phyloP scores from a whole-genome alignment of 2,888 invertebrate species.

The Drosophila pseudotalamancana region DNA sequence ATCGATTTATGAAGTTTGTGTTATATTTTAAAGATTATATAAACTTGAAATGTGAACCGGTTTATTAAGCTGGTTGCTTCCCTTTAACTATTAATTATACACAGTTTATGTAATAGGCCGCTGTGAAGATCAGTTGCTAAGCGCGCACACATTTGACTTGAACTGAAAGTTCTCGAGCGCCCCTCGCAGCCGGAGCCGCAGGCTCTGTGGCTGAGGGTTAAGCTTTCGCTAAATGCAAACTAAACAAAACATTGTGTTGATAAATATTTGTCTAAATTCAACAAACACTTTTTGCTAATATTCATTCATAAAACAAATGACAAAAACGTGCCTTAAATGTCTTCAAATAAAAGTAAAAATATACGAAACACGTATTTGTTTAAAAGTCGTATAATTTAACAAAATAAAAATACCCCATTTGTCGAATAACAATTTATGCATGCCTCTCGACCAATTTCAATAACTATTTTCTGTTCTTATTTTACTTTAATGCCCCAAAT shows the following conservation, averaged over 20 bases:
- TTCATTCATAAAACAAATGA: constrained; percentile 72
- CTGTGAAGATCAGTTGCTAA: constrained; percentile 5
- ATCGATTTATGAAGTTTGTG: constrained; percentile 47
- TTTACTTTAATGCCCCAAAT: constrained; percentile 40
- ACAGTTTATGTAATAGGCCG: constrained; percentile 52
- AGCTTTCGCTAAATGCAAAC: constrained; percentile 58
- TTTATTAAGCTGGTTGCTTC: constrained; percentile 51
- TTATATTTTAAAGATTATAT: constrained; percentile 52
- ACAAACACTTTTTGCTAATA: constrained; percentile 9
- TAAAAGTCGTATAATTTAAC: background rate
- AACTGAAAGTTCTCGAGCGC: constrained; percentile 42
- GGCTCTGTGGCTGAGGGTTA: constrained; percentile 6
- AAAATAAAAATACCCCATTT: constrained; percentile 3
- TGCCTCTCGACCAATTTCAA: constrained; percentile 24
- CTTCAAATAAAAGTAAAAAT: constrained; percentile 15
- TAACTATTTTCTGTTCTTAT: constrained; percentile 9
- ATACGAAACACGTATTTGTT: constrained; percentile 1
- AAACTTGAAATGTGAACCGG: constrained; percentile 67
- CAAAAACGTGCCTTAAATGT: constrained; percentile 61
- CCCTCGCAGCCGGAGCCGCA: constrained; percentile 54
- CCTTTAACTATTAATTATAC: constrained; percentile 59
- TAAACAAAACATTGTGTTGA: constrained; percentile 48
- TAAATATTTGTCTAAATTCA: constrained; percentile 60
- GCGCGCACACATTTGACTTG: background rate
- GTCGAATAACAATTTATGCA: constrained; percentile 50